Evolutionary conservation across 2,113 vertebrate genomes (phyloP).

Genomic region (Lepidiolamprologus cunningtoni): DNA sequence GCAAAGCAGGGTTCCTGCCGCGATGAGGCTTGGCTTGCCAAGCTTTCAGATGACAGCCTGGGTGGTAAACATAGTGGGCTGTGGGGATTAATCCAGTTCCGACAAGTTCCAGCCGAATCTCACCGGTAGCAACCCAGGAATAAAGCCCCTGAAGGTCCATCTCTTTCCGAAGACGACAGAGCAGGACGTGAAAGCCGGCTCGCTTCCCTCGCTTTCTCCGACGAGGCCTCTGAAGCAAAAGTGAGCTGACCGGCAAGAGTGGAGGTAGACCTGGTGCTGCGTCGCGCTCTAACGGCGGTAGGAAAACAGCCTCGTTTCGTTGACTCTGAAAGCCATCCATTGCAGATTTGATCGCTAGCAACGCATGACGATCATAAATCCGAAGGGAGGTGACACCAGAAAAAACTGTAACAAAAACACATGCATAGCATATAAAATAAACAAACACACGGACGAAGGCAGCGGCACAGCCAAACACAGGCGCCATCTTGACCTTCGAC

Average conservation of each 20-base stretch:
- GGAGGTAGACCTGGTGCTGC: accelerated
- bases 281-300: accelerated
- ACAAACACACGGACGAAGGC: background rate
- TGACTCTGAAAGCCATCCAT: background rate
- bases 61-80: background rate
- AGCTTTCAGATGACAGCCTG: background rate
- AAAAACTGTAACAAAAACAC: background rate
- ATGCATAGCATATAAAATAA: background rate
- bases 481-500: background rate
- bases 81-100: background rate
- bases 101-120: accelerated
- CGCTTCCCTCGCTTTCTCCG: accelerated
- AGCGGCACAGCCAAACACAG: background rate
- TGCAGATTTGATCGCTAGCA: background rate
- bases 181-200: accelerated
- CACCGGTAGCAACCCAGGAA: background rate
- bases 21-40: background rate
- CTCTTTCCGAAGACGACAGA: background rate
- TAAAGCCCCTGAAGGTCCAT: background rate
- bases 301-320: background rate
- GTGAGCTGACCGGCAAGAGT: background rate
- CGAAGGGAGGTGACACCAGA: background rate
- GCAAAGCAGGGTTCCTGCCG: too few species aligned
- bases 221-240: background rate
- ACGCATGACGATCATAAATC: background rate